Percentiles rank a stretch among this genome's conserved stretches.
Conservation (phyloP, 2,888 invertebrate genomes). For the Lycocerus yunnanus region DNA sequence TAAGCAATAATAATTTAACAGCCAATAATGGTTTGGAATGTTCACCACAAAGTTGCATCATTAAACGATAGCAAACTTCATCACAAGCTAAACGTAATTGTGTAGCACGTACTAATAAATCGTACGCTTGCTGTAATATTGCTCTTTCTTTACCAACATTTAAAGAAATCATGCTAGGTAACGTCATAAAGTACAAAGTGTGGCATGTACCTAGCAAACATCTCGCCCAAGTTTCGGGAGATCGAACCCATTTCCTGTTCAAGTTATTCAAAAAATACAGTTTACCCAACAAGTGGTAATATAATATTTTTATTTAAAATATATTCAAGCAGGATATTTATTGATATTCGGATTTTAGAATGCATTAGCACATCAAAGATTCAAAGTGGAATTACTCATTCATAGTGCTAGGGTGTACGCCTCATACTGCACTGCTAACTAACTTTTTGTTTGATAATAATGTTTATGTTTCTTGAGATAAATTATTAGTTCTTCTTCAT, state of each 20-base stretch:
- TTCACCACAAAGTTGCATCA: constrained; percentile 98
- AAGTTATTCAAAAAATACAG: background rate
- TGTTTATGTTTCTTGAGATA: too few species aligned
- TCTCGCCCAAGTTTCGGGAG: constrained; percentile 90
- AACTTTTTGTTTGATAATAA: too few species aligned
- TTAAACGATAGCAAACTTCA: constrained; percentile 96
- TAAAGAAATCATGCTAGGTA: constrained; percentile 83
- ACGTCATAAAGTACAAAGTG: constrained; percentile 93
- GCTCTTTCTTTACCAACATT: constrained; percentile 77
- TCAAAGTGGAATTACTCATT: too few species aligned
- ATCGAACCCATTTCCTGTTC: constrained; percentile 49
- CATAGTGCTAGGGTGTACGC: too few species aligned
- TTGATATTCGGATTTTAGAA: too few species aligned
- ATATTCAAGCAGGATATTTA: too few species aligned
- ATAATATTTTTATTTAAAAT: background rate
- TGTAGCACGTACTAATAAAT: constrained; percentile 85
- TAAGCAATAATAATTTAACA: constrained; percentile 86
- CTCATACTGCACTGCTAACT: too few species aligned
- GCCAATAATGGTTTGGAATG: constrained; percentile 94
- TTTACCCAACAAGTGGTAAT: background rate
- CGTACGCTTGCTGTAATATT: constrained; percentile 79
- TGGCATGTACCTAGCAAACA: constrained; percentile 87
- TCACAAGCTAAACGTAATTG: constrained; percentile 85
- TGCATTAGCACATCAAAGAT: too few species aligned
- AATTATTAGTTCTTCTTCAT: too few species aligned